Evolutionary conservation across 2,113 vertebrate genomes (phyloP), one percentile per base, ranked within the genome.

Genomic region (Gobius niger): DNA sequence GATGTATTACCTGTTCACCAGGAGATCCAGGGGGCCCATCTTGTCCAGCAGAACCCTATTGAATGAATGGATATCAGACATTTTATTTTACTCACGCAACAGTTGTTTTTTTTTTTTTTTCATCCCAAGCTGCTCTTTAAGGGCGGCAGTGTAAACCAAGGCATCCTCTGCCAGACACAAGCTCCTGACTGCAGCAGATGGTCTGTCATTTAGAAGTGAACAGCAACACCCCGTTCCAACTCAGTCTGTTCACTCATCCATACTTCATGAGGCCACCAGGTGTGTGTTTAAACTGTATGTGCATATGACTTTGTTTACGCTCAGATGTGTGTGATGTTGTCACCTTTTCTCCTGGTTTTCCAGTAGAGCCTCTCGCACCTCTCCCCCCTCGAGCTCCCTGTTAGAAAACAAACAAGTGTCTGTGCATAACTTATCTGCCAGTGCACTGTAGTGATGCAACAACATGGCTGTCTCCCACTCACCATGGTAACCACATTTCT

Each of bases 331-430:
- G 34, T 67, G 52, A 53, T 42, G 68, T 44, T 68, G 44, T 53
- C 87, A 96, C 95, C 93, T 96, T 96, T 19, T 93, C 90, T 66
- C 95, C 95, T 2, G 93, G 91, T 49, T 94, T 95, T 65, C 95
- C 95, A 0, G 95, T 95, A 56, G 94, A 89, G 2, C 95, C 95
- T 0, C 82, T 91, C 24, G 93, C 93, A 13, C 95, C 95, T 81
- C 94, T 90, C 44, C 93, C 95, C 42, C 95, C 95, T 1, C 90
- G 72, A 77, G 61, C 10, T 91, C 95, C 95, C 89, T 96, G 16
- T 76, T 59, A 44, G 66, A 76, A 86, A 77, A 85, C 63, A 85
- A 81, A 84, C 61, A 84, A 65, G 62, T 70, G 53, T 42, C 67
- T 80, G 68, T 50, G 44, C 72, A 74, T 76, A 49, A 71, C 57